These are phyloP conservation scores for Cephus nigrinus DNA, from an alignment of 2,888 invertebrate genomes.

Conservation along the genomic window DNA sequence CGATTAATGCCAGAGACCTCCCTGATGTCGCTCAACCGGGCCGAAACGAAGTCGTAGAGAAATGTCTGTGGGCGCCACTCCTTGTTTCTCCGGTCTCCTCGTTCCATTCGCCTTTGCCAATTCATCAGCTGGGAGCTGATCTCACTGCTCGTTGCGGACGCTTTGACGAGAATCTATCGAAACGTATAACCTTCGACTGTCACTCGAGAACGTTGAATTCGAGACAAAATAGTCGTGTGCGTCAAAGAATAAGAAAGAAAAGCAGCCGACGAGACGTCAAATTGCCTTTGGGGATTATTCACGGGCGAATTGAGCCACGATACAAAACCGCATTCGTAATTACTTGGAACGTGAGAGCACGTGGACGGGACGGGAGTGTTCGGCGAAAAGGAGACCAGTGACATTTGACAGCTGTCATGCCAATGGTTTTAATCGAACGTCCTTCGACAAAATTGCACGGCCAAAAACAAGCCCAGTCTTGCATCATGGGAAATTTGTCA, in stretches of 20 bases:
- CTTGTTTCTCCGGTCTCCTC: neutral
- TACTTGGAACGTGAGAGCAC: neutral
- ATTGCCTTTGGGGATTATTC: neutral
- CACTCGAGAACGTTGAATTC: neutral
- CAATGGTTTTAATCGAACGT: neutral
- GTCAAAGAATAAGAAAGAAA: neutral
- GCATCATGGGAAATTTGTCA: too few species aligned
- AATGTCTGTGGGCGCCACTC: neutral
- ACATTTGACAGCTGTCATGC: neutral
- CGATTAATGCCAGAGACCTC: neutral
- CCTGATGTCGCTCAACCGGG: neutral
- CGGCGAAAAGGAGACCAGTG: neutral
- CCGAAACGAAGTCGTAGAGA: neutral
- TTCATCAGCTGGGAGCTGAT: slow-evolving; percentile 15
- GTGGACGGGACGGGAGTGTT: neutral
- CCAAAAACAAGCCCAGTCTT: neutral
- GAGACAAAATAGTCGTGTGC: neutral
- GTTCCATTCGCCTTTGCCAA: slow-evolving; percentile 15
- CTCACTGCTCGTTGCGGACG: slow-evolving; percentile 7
- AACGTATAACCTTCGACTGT: neutral
- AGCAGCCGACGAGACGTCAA: neutral
- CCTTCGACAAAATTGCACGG: neutral
- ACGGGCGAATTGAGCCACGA: neutral
- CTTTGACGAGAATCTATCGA: neutral
- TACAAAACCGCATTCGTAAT: neutral